A percentile compares a stretch with the other conserved stretches of the same genome.
phyloP scores from a whole-genome alignment of 2,888 invertebrate species.

The Chesias legatella region DNA sequence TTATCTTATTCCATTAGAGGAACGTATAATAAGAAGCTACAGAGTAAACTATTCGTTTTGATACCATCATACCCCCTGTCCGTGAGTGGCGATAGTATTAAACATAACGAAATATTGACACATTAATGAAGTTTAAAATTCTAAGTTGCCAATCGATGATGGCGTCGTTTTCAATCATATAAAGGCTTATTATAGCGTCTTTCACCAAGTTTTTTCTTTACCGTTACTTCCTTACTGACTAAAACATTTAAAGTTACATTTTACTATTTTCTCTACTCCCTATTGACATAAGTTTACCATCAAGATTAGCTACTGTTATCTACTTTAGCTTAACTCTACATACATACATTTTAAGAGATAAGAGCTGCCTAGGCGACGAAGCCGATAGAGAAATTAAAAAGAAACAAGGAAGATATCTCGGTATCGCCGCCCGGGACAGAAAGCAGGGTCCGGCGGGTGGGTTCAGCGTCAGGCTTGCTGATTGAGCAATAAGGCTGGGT shows the following conservation, averaged over 20 bases:
- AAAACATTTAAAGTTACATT: constrained; percentile 73
- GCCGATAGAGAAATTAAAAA: constrained; percentile 39
- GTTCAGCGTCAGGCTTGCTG: constrained; percentile 73
- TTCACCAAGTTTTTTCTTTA: constrained; percentile 76
- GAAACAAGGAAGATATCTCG: constrained; percentile 44
- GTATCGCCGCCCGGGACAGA: constrained; percentile 58
- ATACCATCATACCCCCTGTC: constrained; percentile 70
- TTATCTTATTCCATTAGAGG: constrained; percentile 53
- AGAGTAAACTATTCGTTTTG: constrained; percentile 71
- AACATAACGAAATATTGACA: constrained; percentile 55
- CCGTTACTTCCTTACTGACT: constrained; percentile 69
- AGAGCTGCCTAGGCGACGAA: constrained; percentile 55
- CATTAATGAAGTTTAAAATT: constrained; percentile 63
- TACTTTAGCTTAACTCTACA: constrained; percentile 76
- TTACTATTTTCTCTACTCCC: constrained; percentile 69
- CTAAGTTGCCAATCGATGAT: constrained; percentile 78
- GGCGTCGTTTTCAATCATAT: constrained; percentile 52
- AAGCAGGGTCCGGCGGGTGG: constrained; percentile 57
- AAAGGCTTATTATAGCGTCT: constrained; percentile 78
- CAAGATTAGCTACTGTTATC: constrained; percentile 68
- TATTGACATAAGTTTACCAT: constrained; percentile 80
- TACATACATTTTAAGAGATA: constrained; percentile 74
- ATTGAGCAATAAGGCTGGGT: constrained; percentile 88
- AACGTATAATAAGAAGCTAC: constrained; percentile 71
- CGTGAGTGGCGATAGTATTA: constrained; percentile 63